Evolutionary conservation across 1,140 invertebrate genomes (phyloP).

Genomic region (Tetragonula clypearis): DNA sequence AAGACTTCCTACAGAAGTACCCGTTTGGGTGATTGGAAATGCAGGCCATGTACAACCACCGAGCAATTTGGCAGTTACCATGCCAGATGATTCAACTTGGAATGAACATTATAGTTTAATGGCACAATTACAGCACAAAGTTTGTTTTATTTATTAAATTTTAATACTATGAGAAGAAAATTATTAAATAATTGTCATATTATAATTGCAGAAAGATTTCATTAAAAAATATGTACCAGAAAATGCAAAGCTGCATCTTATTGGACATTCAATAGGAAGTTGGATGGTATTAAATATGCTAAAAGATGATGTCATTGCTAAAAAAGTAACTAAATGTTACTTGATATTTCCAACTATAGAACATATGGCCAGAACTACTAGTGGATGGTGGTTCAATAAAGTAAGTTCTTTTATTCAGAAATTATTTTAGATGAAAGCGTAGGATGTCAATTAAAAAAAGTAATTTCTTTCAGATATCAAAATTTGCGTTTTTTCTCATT

Average conservation of each 20-base stretch:
- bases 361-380: conserved; percentile 87
- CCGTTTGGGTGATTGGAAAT: conserved; percentile 90
- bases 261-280: conserved; percentile 93
- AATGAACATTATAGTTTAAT: conserved; percentile 85
- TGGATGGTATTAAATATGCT: conserved; percentile 91
- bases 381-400: conserved; percentile 85
- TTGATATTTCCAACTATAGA: conserved; percentile 93
- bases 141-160: conserved; percentile 51
- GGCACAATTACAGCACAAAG: conserved; percentile 92
- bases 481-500: conserved; percentile 82
- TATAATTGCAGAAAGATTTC: conserved; percentile 83
- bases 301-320: conserved; percentile 81
- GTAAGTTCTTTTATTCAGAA: conserved; percentile 68
- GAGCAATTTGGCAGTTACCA: conserved; percentile 72
- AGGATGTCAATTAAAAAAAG: background rate
- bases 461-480: conserved; percentile 69
- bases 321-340: conserved; percentile 83
- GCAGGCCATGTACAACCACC: conserved; percentile 86
- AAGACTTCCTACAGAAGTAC: conserved; percentile 82
- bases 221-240: conserved; percentile 87
- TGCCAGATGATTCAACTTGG: conserved; percentile 81
- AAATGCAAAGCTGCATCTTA: conserved; percentile 86
- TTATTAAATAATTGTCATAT: background rate
- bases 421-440: background rate
- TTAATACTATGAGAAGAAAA: conserved; percentile 11